Conservation (phyloP, 2,113 vertebrate genomes). For the Prochilodus magdalenae region DNA sequence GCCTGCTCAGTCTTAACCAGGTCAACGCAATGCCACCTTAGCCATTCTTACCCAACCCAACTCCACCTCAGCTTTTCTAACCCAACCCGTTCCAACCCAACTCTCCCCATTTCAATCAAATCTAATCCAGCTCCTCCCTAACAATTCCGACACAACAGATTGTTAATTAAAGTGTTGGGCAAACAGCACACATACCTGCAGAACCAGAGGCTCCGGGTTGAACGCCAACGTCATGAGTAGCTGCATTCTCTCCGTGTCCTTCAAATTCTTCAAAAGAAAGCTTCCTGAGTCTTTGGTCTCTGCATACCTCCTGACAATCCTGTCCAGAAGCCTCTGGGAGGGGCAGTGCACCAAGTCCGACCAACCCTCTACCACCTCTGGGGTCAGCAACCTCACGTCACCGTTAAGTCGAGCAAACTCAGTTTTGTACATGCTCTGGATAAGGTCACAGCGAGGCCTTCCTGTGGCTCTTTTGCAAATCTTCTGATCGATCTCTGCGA, state of each 20-base stretch:
- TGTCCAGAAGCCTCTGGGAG: constrained; percentile 95
- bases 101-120: neutral
- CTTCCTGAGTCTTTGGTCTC: constrained; percentile 99
- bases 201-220: constrained; percentile 96
- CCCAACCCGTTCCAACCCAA: too few species aligned
- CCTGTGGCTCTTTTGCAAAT: constrained; percentile 97
- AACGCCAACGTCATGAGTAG: constrained; percentile 96
- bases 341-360: constrained; percentile 98
- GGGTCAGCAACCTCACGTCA: constrained; percentile 94
- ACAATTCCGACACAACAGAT: neutral
- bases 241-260: constrained; percentile 98
- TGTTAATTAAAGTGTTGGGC: neutral
- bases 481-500: constrained; percentile 95
- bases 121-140: neutral
- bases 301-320: constrained; percentile 94
- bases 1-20: too few species aligned
- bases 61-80: too few species aligned
- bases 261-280: constrained; percentile 96
- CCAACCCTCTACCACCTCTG: constrained; percentile 97
- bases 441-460: constrained; percentile 92
- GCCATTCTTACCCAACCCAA: too few species aligned
- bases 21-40: too few species aligned
- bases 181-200: constrained; percentile 83
- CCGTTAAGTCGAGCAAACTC: constrained; percentile 96
- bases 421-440: constrained; percentile 94